Evolutionary conservation across 2,888 invertebrate genomes (phyloP).

Genomic region (Bunonema sp.): DNA sequence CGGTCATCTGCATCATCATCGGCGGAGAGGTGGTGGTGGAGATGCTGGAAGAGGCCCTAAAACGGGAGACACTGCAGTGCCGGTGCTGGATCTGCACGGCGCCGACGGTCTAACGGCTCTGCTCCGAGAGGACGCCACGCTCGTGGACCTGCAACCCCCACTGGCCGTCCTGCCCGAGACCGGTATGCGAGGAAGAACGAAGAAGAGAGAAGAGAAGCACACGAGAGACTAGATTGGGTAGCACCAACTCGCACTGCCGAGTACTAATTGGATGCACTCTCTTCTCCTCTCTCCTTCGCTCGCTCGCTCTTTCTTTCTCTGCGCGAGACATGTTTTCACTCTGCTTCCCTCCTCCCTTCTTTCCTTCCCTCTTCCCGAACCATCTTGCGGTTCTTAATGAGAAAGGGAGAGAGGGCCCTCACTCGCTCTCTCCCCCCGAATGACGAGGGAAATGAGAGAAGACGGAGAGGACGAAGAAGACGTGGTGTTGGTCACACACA

Average conservation of each 20-base stretch:
- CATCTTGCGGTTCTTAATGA: too few species aligned
- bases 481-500: too few species aligned
- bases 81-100: conserved; percentile 35
- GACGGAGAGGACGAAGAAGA: too few species aligned
- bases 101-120: conserved; percentile 31
- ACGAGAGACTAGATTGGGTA: background rate
- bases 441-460: conserved; percentile 7
- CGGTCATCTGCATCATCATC: background rate
- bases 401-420: too few species aligned
- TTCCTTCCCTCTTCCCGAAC: conserved; percentile 9
- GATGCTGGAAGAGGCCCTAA: background rate
- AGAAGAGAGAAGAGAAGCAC: too few species aligned
- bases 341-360: conserved; percentile 3
- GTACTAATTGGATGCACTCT: conserved; percentile 5
- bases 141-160: conserved; percentile 32
- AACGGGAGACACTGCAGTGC: conserved; percentile 12
- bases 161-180: conserved; percentile 31
- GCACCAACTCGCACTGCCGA: conserved; percentile 1
- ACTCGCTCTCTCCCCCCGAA: conserved; percentile 4
- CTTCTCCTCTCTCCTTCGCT: conserved; percentile 2
- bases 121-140: conserved; percentile 33
- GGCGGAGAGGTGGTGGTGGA: background rate
- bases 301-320: conserved; percentile 2
- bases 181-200: too few species aligned
- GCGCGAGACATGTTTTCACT: background rate